Base-by-base conservation (phyloP, 2,797 vertebrate species). In the Myoxocephalus aenaeus region DNA sequence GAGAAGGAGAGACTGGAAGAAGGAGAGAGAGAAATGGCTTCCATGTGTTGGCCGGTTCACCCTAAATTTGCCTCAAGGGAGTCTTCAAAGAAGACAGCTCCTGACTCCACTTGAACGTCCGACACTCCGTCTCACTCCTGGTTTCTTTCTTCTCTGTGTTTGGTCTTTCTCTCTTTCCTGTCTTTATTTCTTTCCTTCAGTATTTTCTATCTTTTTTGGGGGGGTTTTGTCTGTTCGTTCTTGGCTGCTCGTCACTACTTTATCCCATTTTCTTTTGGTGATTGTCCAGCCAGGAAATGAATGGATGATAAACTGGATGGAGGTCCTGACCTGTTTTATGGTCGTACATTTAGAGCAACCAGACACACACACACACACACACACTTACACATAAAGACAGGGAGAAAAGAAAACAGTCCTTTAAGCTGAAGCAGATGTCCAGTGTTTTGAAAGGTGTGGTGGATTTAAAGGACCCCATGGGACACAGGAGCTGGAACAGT, bases 231-330 rank as follows among this genome's bases (percentile, higher is more conserved):
- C 1, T 22, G 4, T 20, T n/a, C n/a, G 53, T 7, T 48, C 32
- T n/a, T 5, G 20, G 7, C 46, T 6, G 3, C 40, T 44, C 48
- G 1, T 46, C 44, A 2, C 44, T 1, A 50, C 20, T 50, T 50
- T 20, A 40, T 67, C 18, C 50, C 27, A 20, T 68, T 38, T 32
- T 15, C n/a, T 73, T 32, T 81, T 80, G 70, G 73, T 83, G 65
- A 75, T 25, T 51, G 2, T 83, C 73, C 85, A 77, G 73, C 59
- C 84, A 87, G 66, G 83, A 92, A 86, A 85, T 77, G 66, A 67
- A 62, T 44, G 70, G 65, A 73, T 80, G 85, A 91, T 78, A 73
- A 87, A 85, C 77, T 77, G 71, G 34, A 74, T 71, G 62, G 58
- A 82, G 79, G 83, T 90, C 77, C 58, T 81, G 79, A 50, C 51